Conservation (phyloP, 1,140 invertebrate genomes). For the Potamilus streckersoni region DNA sequence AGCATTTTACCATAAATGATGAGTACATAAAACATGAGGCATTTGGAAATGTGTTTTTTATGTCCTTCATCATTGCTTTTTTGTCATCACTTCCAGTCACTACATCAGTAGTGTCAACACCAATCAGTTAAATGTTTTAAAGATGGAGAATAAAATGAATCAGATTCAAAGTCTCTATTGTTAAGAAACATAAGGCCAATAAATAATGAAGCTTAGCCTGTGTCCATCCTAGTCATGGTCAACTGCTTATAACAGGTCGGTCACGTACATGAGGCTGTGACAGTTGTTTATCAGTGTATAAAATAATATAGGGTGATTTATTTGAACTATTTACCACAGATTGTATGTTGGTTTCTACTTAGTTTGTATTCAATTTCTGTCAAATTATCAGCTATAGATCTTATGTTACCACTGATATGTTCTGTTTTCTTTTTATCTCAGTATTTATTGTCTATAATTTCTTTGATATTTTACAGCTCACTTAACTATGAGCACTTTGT, state of each 20-base stretch:
- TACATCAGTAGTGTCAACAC: background rate
- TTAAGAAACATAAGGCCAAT: background rate
- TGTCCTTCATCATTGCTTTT: too few species aligned
- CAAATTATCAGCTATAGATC: slow-evolving; percentile 1
- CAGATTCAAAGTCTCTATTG: slow-evolving; percentile 6
- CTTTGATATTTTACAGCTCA: too few species aligned
- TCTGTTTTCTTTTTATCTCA: too few species aligned
- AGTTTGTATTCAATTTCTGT: slow-evolving; percentile 3
- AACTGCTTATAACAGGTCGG: slow-evolving; percentile 16
- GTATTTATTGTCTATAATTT: too few species aligned
- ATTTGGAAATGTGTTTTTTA: too few species aligned
- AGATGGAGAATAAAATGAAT: slow-evolving; percentile 8
- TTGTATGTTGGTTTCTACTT: background rate
- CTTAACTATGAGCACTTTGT: too few species aligned
- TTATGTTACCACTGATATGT: background rate
- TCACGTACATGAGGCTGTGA: slow-evolving; percentile 9
- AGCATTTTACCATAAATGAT: slow-evolving; percentile 7
- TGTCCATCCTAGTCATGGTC: background rate
- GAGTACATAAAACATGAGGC: too few species aligned
- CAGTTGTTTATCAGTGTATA: slow-evolving; percentile 18
- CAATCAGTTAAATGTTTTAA: background rate
- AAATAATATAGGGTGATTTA: slow-evolving; percentile 1
- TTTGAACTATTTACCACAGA: slow-evolving; percentile 4
- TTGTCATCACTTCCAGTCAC: too few species aligned
- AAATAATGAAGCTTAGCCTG: slow-evolving; percentile 5